These are phyloP conservation scores for Lithophane socia DNA, from an alignment of 2,888 invertebrate genomes.

Conservation along the genomic window DNA sequence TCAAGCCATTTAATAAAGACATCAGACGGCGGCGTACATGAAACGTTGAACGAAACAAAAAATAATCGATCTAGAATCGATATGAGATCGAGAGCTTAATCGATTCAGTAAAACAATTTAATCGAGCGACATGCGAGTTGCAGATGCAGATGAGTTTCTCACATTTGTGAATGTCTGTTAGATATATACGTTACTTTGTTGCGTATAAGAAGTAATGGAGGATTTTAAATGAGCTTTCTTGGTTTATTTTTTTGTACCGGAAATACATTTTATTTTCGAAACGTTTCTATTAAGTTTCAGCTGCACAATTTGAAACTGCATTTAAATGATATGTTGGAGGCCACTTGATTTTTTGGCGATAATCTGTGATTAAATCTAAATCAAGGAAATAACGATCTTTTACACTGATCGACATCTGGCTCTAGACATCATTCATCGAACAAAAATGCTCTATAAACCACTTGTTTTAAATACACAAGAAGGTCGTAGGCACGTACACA, in stretches of 20 bases:
- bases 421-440: not conserved
- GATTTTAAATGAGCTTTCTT: conserved; percentile 27
- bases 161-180: conserved; percentile 68
- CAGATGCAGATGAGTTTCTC: conserved; percentile 82
- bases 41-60: conserved; percentile 79
- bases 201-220: conserved; percentile 26
- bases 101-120: conserved; percentile 88
- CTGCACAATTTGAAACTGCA: not conserved
- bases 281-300: not conserved
- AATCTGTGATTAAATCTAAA: not conserved
- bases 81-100: conserved; percentile 84
- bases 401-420: not conserved
- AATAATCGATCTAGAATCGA: conserved; percentile 84
- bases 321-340: not conserved
- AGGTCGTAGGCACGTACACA: not conserved
- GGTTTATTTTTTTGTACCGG: not conserved
- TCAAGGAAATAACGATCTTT: not conserved
- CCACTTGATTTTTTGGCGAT: not conserved
- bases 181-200: conserved; percentile 51
- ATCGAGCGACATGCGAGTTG: conserved; percentile 80
- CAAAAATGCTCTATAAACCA: not conserved
- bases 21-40: conserved; percentile 79
- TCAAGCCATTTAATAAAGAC: conserved; percentile 81
- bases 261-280: not conserved
- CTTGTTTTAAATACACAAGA: not conserved